These are phyloP conservation scores for Thymelicus acteon DNA, from an alignment of 2,888 invertebrate genomes.

Conservation along the genomic window DNA sequence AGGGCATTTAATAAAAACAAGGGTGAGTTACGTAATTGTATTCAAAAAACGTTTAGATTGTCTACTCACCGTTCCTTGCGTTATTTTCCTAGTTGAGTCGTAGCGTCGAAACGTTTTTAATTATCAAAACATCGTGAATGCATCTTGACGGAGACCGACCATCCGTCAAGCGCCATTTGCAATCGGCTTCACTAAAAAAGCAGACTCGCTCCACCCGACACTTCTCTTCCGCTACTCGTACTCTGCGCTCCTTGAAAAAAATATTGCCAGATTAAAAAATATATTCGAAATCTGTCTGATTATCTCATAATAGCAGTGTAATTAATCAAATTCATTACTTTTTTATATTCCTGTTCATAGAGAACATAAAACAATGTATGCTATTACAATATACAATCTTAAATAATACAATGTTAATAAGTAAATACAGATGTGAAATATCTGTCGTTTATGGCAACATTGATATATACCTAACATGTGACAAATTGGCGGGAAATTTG, in stretches of 20 bases:
- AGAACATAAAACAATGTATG: no score
- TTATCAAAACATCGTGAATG: slow-evolving; percentile 64
- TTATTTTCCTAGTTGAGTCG: slow-evolving; percentile 46
- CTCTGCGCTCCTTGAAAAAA: background rate
- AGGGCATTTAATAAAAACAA: slow-evolving; percentile 64
- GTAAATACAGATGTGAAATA: no score
- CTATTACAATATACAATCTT: no score
- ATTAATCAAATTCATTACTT: no score
- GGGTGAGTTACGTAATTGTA: slow-evolving; percentile 60
- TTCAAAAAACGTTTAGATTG: slow-evolving; percentile 33
- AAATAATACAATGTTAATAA: no score
- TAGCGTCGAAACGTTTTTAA: slow-evolving; percentile 51
- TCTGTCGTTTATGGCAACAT: background rate
- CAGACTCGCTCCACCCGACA: background rate
- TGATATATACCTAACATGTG: background rate
- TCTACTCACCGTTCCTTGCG: slow-evolving; percentile 53
- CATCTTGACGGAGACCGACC: slow-evolving; percentile 68
- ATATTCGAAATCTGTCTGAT: background rate
- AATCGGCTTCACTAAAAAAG: slow-evolving; percentile 37
- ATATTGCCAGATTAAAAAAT: slow-evolving; percentile 11
- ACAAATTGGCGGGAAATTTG: background rate
- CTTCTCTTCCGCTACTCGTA: slow-evolving; percentile 11
- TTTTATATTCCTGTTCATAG: no score
- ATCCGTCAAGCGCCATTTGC: slow-evolving; percentile 79
- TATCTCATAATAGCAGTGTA: background rate